Percentiles rank a stretch among this genome's conserved stretches.
These are phyloP conservation scores for Drosophila koepferae DNA, from an alignment of 2,888 invertebrate genomes.

Conservation along the genomic window DNA sequence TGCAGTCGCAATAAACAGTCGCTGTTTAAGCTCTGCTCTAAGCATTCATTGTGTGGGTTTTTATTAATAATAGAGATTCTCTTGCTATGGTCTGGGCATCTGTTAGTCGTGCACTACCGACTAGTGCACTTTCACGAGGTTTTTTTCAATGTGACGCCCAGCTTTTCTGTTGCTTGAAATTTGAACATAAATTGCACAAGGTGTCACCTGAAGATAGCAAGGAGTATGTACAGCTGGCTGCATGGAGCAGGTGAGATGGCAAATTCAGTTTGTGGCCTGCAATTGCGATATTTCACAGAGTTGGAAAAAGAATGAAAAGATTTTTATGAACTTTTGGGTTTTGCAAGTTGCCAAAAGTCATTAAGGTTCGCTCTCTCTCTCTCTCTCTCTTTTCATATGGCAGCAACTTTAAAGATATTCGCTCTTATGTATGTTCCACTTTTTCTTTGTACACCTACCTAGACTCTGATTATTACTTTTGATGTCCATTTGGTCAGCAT, in stretches of 20 bases:
- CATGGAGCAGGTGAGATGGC: slow-evolving; percentile 47
- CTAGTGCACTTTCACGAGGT: no score
- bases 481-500: slow-evolving; percentile 20
- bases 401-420: slow-evolving; percentile 36
- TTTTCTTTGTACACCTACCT: slow-evolving; percentile 19
- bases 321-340: slow-evolving; percentile 52
- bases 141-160: slow-evolving; percentile 33
- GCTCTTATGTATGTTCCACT: slow-evolving; percentile 3
- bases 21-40: no score
- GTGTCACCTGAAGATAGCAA: slow-evolving; percentile 72
- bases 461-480: slow-evolving; percentile 50
- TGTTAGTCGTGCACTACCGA: not conserved
- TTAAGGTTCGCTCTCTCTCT: slow-evolving; percentile 43
- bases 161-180: slow-evolving; percentile 47
- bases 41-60: no score
- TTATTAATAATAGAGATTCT: no score
- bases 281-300: slow-evolving; percentile 64
- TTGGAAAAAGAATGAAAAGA: slow-evolving; percentile 28
- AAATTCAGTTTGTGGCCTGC: slow-evolving; percentile 25
- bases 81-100: not conserved
- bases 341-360: slow-evolving; percentile 66
- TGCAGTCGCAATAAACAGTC: no score
- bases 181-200: slow-evolving; percentile 74
- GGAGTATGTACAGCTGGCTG: slow-evolving; percentile 33
- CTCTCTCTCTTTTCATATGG: slow-evolving; percentile 14